Evolutionary conservation across 2,888 invertebrate genomes (phyloP).

Genomic region (Choristoneura rosaceana): DNA sequence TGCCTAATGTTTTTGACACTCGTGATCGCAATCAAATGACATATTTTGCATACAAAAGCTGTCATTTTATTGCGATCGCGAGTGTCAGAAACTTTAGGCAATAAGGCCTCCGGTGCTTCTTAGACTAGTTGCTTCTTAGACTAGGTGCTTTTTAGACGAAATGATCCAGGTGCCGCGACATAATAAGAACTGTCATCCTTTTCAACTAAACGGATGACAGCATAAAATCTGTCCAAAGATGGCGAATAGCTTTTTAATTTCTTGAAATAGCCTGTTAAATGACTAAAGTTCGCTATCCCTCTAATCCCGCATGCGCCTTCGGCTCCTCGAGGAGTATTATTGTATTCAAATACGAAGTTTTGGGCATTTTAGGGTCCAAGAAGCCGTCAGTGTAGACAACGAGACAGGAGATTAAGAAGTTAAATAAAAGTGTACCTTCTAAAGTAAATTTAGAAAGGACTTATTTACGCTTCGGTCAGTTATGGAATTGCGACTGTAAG

Average conservation of each 20-base stretch:
- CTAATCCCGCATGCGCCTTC: slow-evolving; percentile 39
- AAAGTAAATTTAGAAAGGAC: neutral
- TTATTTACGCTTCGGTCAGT: neutral
- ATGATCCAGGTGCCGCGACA: neutral
- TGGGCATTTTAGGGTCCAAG: slow-evolving; percentile 45
- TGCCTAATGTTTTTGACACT: no score
- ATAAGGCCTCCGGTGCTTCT: no score
- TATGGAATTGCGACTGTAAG: neutral
- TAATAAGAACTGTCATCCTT: slow-evolving; percentile 23
- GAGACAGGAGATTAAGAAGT: slow-evolving; percentile 62
- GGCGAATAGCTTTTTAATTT: slow-evolving; percentile 51
- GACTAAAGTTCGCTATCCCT: slow-evolving; percentile 59
- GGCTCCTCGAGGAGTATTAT: slow-evolving; percentile 14
- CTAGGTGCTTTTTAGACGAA: no score
- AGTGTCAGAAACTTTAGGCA: no score
- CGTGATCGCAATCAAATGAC: no score
- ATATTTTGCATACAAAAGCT: no score
- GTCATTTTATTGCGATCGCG: no score
- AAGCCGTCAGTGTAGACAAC: slow-evolving; percentile 61
- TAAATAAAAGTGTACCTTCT: slow-evolving; percentile 60
- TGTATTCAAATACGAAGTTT: slow-evolving; percentile 1
- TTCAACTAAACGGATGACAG: slow-evolving; percentile 24
- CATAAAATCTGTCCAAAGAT: slow-evolving; percentile 39
- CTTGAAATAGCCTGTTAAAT: slow-evolving; percentile 57
- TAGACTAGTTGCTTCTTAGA: no score